Evolutionary conservation across 2,888 invertebrate genomes (phyloP), one percentile per base, ranked within the genome.

Genomic region (Dysmachus trigonus): DNA sequence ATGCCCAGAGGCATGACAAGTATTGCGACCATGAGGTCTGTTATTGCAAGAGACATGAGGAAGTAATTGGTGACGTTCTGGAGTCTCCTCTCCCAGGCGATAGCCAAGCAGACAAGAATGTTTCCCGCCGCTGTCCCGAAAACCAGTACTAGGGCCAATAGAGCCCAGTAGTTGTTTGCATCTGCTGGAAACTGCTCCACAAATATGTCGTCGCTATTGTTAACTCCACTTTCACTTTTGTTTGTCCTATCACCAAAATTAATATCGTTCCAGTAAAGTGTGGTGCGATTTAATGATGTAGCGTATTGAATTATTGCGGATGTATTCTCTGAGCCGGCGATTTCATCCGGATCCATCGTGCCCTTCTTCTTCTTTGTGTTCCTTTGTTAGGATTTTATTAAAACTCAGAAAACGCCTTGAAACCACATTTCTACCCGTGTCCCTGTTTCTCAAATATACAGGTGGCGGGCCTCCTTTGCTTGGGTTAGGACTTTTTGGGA

Each of bases 11-110:
- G 99, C 99, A 99, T 99, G 88, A 99, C 99, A 89, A 98, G 93
- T 31, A 98, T 94, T 72, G 98, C 98, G 1, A 99, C 98, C 93
- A 99, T 95, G 79, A 98, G 94, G 92, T 99, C 99, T 15, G 98
- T 98, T 88, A 98, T 96, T 85, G 98, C 98, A 90, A 99, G 92
- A 5, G 98, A 98, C 95, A 98, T 96, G 90, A 99, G 94, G 91
- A 99, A 99, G 92, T 98, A 98, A 93, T 99, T 99, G 90, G 98
- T 99, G 87, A 98, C 98, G 93, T 98, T 99, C 92, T 99, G 98
- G 87, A 99, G 93, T 18, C 98, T 94, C 86, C 97, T 94, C 91
- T 99, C 98, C 94, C 97, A 95, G 88, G 96, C 95, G 10, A 83
- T 72, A 27, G 83, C 83, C 15, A 98, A 92, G 90, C 98, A 98